Base-by-base conservation (phyloP, 2,888 invertebrate species). In the Watsonalla binaria region DNA sequence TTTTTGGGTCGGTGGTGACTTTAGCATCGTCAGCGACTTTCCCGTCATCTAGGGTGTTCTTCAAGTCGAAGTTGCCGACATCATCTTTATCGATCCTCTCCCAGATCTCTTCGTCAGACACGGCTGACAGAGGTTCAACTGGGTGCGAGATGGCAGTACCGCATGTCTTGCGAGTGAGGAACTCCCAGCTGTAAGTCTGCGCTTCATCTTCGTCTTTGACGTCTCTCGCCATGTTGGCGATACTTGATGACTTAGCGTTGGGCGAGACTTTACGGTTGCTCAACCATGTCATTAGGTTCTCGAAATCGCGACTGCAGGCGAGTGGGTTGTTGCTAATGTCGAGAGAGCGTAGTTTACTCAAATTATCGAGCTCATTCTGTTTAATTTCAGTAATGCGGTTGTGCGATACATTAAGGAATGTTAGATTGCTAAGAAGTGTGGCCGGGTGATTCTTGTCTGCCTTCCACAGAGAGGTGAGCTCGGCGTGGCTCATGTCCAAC, bases 401-500 rank as follows among this genome's bases (percentile, higher is more conserved):
- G 60, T 93, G 87, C 6, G 93, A 92, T 54, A 91, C 92, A 66
- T 93, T 93, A 60, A 93, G 82, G 73, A 87, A 88, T 51, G 91
- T 92, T 58, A 94, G 77, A 51, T 92, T 92, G 49, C 90, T 90
- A 48, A 92, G 91, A 57, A 93, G 74, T 39, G 83, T 86, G 45
- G 79, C 71, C 7, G 91, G 81, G 51, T 82, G 78, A 60, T 81
- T 84, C 63, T 89, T 88, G 58, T 84, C 90, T 56, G 92, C 92
- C 61, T 92, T 92, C 93, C 96, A 94, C 34, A 96, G 82, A 51
- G 93, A 86, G n/a, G 91, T 92, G 59, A 96, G 78, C 55, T 92
- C 92, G 61, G 94, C 94, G 70, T 93, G 92, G 74, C 95, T 95
- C 53, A 94, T 92, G 70, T 96, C 95, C 53, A 96, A 80, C 71